These are phyloP conservation scores for Albula goreensis DNA, from an alignment of 2,113 vertebrate species.

Conservation along the genomic window DNA sequence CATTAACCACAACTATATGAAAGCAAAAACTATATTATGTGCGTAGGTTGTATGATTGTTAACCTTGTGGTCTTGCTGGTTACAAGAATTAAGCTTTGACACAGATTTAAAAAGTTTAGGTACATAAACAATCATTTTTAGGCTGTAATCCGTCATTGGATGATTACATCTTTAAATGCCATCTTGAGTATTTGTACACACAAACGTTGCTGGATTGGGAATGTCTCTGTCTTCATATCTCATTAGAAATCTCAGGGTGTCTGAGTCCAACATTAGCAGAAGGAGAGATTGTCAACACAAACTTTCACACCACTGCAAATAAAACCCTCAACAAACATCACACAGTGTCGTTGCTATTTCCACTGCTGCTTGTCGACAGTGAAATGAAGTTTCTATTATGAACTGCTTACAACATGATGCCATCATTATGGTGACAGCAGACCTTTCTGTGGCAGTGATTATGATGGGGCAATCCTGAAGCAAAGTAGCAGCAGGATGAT, in stretches of 20 bases:
- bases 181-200: not conserved
- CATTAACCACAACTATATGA: not conserved
- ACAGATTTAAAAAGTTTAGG: not conserved
- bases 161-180: not conserved
- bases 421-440: not conserved
- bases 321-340: not conserved
- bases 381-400: not conserved
- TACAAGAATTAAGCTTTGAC: not conserved
- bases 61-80: not conserved
- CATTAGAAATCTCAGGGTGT: not conserved
- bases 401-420: not conserved
- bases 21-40: not conserved
- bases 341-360: not conserved
- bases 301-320: not conserved
- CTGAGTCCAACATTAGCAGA: not conserved
- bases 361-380: not conserved
- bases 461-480: not conserved
- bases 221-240: not conserved
- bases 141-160: not conserved
- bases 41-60: not conserved
- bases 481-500: not conserved
- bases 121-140: not conserved
- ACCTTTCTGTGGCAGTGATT: not conserved
- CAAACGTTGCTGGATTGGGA: not conserved
- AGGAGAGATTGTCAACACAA: not conserved